phyloP scores from a whole-genome alignment of 2,888 invertebrate genomes.

The Acanthosepion lycidas region DNA sequence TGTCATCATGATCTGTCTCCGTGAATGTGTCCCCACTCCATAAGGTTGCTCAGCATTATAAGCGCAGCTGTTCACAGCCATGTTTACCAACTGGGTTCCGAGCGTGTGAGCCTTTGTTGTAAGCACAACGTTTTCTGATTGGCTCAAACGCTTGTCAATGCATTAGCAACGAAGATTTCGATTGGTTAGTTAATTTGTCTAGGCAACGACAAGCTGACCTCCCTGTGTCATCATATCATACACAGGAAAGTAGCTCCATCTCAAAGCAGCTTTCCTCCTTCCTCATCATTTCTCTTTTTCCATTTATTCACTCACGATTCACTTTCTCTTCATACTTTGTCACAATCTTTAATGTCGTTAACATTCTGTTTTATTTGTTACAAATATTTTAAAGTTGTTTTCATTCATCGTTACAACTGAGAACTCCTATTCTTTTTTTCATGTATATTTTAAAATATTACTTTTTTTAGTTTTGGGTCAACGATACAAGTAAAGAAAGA shows the following conservation, averaged over 20 bases:
- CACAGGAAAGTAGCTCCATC: slow-evolving; percentile 24
- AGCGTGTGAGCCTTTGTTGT: not conserved
- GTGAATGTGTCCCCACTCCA: slow-evolving; percentile 33
- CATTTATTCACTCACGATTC: not conserved
- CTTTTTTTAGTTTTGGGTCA: not conserved
- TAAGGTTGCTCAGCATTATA: not conserved
- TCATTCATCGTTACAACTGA: not conserved
- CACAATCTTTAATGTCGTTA: not conserved
- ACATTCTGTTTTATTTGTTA: not conserved
- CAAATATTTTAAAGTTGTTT: not conserved
- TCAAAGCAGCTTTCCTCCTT: slow-evolving; percentile 12
- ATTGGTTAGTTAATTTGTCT: slow-evolving; percentile 42
- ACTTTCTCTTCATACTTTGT: not conserved
- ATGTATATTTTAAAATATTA: not conserved
- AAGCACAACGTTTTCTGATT: slow-evolving; percentile 5
- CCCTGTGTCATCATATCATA: slow-evolving; percentile 44
- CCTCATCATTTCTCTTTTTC: not conserved
- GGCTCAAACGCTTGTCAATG: slow-evolving; percentile 17
- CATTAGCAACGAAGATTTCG: not conserved
- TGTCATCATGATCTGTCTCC: slow-evolving; percentile 17
- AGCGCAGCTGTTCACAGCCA: slow-evolving; percentile 42
- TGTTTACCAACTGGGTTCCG: slow-evolving; percentile 45
- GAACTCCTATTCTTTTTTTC: not conserved
- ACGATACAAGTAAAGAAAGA: not conserved
- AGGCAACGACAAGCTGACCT: slow-evolving; percentile 46